Base-by-base conservation (phyloP, 2,797 vertebrate species). In the Sebastes vulpes region DNA sequence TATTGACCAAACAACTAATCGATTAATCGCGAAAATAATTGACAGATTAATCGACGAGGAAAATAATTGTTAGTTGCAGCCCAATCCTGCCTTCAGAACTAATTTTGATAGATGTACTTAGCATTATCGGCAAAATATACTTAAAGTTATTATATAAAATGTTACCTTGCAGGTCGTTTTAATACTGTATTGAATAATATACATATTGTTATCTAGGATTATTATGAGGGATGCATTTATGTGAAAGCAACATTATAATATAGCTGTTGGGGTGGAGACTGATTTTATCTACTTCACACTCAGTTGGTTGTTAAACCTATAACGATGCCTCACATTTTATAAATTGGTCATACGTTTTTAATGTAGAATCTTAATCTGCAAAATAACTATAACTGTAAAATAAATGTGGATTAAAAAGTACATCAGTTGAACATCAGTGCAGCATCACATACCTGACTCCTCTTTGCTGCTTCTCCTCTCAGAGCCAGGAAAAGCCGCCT, bases 401-500 rank as follows among this genome's bases (percentile, higher is more conserved):
- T 26, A 53, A 56, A 65, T 23, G 1, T 56, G 25, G 23, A 14
- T 11, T 26, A 32, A 60, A 32, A 16, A 25, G 46, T 18, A 9
- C 18, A n/a, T 48, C 46, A 48, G 18, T 29, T 21, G 23, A 79
- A 53, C 46, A 46, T 26, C 9, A 8, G 14, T 21, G 54, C 18
- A 54, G 3, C 18, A 18, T 61, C 32, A 79, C 90, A 76, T 93
- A 97, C 97, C 97, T 92, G 95, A 75, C 75, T 95, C 93, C 0
- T 96, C 96, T 89, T 94, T 96, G 85, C 88, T 94, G 83, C 79
- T 92, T 21, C 92, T 93, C 78, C 92, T 94, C 64, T 94, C 95
- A 7, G 86, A 48, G 26, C 77, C 89, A 54, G 88, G 86, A 75
- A 96, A 85, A 3, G 90, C 84, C 1, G 92, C 84, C 72, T 96